Evolutionary conservation across 2,797 vertebrate genomes (phyloP).

Genomic region (Tragopan temminckii): DNA sequence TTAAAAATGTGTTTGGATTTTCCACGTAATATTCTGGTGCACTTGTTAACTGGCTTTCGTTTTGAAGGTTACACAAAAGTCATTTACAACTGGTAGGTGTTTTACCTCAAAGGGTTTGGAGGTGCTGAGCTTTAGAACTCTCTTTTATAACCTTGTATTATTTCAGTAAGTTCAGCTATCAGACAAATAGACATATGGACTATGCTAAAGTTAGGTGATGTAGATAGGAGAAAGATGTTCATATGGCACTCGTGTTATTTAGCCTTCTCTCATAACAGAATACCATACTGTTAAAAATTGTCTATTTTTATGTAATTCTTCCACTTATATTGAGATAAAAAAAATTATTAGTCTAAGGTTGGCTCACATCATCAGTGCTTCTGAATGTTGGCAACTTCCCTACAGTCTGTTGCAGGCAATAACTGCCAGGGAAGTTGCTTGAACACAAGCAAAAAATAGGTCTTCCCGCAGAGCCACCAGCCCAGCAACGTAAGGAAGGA

Average conservation of each 20-base stretch:
- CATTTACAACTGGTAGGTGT: constrained; percentile 33
- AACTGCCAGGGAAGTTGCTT: constrained; percentile 85
- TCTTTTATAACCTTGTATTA: constrained; percentile 68
- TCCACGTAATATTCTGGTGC: neutral
- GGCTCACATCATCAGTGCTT: constrained; percentile 85
- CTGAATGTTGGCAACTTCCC: constrained; percentile 84
- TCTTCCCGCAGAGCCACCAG: constrained; percentile 82
- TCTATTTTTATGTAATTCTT: constrained; percentile 88
- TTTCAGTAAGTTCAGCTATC: constrained; percentile 80
- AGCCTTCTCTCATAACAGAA: constrained; percentile 81
- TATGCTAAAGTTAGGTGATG: constrained; percentile 85
- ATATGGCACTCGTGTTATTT: constrained; percentile 76
- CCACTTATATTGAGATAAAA: constrained; percentile 88
- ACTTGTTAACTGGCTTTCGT: neutral
- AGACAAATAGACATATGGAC: constrained; percentile 87
- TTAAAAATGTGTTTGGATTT: constrained; percentile 8
- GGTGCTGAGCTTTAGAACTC: constrained; percentile 56
- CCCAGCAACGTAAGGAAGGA: constrained; percentile 66
- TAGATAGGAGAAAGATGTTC: constrained; percentile 80
- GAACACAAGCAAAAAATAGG: constrained; percentile 83
- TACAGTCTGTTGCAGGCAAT: constrained; percentile 85
- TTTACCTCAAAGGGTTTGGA: constrained; percentile 57
- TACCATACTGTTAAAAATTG: constrained; percentile 84
- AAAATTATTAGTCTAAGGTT: constrained; percentile 88
- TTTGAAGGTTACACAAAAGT: constrained; percentile 8